phyloP scores from a whole-genome alignment of 2,113 vertebrate species.

The Mugil cephalus region DNA sequence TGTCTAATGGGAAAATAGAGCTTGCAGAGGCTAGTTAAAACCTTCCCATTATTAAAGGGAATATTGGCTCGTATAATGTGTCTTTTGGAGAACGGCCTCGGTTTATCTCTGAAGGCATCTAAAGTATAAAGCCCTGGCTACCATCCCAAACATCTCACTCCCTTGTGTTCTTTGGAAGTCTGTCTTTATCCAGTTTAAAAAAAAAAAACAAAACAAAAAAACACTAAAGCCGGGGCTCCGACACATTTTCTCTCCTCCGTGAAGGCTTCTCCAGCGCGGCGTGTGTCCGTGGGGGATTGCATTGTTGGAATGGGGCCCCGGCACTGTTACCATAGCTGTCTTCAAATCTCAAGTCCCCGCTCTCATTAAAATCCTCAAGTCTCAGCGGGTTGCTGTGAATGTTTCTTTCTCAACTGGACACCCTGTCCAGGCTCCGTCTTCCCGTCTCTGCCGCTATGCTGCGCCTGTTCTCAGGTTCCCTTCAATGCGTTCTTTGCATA shows the following conservation, averaged over 20 bases:
- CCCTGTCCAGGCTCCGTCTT: slow-evolving; percentile 44
- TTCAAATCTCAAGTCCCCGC: slow-evolving; percentile 62
- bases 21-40: slow-evolving; percentile 69
- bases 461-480: slow-evolving; percentile 9
- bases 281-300: slow-evolving; percentile 49
- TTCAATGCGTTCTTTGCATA: slow-evolving; percentile 16
- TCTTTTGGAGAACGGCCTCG: slow-evolving; percentile 44
- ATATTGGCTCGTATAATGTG: slow-evolving; percentile 52
- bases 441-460: slow-evolving; percentile 9
- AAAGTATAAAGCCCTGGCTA: slow-evolving; percentile 29
- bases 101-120: slow-evolving; percentile 48
- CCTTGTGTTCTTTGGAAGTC: slow-evolving; percentile 56
- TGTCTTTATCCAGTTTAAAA: slow-evolving; percentile 66
- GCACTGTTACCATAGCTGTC: slow-evolving; percentile 58
- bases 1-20: slow-evolving; percentile 73
- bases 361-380: slow-evolving; percentile 75
- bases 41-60: slow-evolving; percentile 73
- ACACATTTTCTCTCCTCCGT: slow-evolving; percentile 38
- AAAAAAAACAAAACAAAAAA: not conserved
- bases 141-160: slow-evolving; percentile 50
- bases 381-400: slow-evolving; percentile 55
- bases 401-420: slow-evolving; percentile 58
- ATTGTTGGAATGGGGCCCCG: slow-evolving; percentile 60
- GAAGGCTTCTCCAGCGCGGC: slow-evolving; percentile 26
- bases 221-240: slow-evolving; percentile 27